Base-by-base conservation (phyloP, 2,113 vertebrate species). In the Saccopteryx bilineata region DNA sequence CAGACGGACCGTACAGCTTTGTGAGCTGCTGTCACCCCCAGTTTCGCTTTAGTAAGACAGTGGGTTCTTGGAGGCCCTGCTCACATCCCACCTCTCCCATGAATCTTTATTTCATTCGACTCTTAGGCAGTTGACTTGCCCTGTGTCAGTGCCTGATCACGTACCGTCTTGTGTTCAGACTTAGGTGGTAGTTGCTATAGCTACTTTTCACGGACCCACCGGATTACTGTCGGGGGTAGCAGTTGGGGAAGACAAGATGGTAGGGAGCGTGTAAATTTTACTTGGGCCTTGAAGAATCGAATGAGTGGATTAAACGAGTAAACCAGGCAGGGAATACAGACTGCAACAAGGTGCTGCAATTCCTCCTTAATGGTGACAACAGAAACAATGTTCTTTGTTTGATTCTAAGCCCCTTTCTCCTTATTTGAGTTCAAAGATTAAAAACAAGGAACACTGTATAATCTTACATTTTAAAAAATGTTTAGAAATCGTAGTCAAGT, bases 111-210 rank as follows among this genome's bases (percentile, higher is more conserved):
- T 50, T 91, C 76, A 50, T 83, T 87, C 58, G 65, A 72, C 19
- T 21, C 46, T 15, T 72, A 15, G 15, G 3, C 26, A 94, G 5
- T 89, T 83, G 61, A 46, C 84, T 87, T 95, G 28, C 28, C 21
- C 5, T 54, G 3, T 93, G 13, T 74, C 46, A 74, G 54, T 83
- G 24, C 79, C 26, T 68, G 81, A 46, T 71, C 23, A 50, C 68
- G 15, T 56, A 48, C n/a, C 84, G 46, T 21, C 31, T 65, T 84
- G 46, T 39, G 33, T 65, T 92, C 33, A 66, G 14, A 76, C 66
- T 93, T 69, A 86, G 21, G 17, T 66, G 60, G 46, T 80, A 80
- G 75, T 94, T 92, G 60, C 39, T 90, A 7, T 31, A 87, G 9
- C 48, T 79, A n/a, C 65, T 89, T 81, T 65, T 58, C 21, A 72